Conservation (phyloP, 1,140 invertebrate species). For the Sycophila sp. region DNA sequence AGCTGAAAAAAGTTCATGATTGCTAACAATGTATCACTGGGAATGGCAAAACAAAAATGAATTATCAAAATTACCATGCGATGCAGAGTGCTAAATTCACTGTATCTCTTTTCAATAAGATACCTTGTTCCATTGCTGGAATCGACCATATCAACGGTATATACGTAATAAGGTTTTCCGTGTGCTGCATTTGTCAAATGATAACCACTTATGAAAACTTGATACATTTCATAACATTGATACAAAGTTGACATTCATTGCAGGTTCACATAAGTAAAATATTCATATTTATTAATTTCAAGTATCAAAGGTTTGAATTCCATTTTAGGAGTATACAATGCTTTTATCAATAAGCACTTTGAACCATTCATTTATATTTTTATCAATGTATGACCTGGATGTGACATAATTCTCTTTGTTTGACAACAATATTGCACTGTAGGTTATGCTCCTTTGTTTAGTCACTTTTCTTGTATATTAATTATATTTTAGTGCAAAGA, state of each 20-base stretch:
- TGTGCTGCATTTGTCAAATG: conserved; percentile 60
- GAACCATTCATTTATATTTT: too few species aligned
- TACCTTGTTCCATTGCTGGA: conserved; percentile 59
- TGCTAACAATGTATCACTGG: conserved; percentile 3
- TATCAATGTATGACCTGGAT: too few species aligned
- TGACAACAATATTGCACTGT: conserved; percentile 3
- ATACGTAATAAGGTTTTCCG: conserved; percentile 69
- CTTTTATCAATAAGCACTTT: too few species aligned
- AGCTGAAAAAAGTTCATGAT: conserved; percentile 48
- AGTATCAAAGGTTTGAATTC: too few species aligned
- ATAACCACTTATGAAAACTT: conserved; percentile 63
- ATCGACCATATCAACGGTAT: conserved; percentile 67
- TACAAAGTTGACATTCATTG: too few species aligned
- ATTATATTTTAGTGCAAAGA: too few species aligned
- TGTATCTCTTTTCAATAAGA: conserved; percentile 70
- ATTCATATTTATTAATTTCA: not conserved
- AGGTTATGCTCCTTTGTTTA: conserved; percentile 25
- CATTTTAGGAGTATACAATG: too few species aligned
- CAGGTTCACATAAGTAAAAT: not conserved
- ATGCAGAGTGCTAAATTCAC: conserved; percentile 72
- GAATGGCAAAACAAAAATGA: not conserved
- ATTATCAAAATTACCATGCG: conserved; percentile 63
- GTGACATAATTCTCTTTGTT: conserved; percentile 6
- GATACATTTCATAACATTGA: conserved; percentile 62
- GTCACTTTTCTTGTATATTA: too few species aligned